A percentile compares a stretch with the other conserved stretches of the same genome.
These are phyloP conservation scores for Reticulitermes speratus DNA, from an alignment of 1,140 invertebrate genomes.

Conservation along the genomic window DNA sequence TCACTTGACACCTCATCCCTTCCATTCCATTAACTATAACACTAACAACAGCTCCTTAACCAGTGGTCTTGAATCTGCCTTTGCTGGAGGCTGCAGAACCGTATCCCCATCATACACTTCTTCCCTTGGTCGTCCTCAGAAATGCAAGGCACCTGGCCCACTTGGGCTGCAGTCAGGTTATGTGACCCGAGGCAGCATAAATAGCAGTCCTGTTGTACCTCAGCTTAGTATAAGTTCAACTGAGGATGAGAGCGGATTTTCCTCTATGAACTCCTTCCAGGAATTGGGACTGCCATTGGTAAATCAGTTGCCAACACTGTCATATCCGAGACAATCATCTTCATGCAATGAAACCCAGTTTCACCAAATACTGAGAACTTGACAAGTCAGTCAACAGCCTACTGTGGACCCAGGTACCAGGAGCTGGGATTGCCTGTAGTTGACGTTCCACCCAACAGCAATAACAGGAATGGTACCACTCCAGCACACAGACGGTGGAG, in stretches of 20 bases:
- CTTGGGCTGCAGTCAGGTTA: background rate
- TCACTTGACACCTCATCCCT: slow-evolving; percentile 15
- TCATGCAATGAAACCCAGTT: slow-evolving; percentile 53
- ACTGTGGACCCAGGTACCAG: slow-evolving; percentile 46
- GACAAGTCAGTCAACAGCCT: slow-evolving; percentile 42
- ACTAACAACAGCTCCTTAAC: slow-evolving; percentile 16
- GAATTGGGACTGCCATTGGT: slow-evolving; percentile 65
- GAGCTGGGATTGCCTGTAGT: slow-evolving; percentile 49
- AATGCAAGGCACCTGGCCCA: background rate
- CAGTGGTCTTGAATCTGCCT: slow-evolving; percentile 10
- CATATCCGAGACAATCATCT: background rate
- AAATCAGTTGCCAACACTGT: slow-evolving; percentile 36
- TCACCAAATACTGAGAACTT: slow-evolving; percentile 71
- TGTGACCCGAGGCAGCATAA: background rate
- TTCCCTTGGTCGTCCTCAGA: slow-evolving; percentile 18
- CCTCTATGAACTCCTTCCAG: slow-evolving; percentile 77
- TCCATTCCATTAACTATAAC: background rate
- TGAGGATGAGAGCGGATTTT: slow-evolving; percentile 80
- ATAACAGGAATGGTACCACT: slow-evolving; percentile 31
- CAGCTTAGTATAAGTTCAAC: slow-evolving; percentile 55
- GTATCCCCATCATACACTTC: slow-evolving; percentile 20
- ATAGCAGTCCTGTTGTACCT: slow-evolving; percentile 29
- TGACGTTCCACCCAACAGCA: slow-evolving; percentile 39
- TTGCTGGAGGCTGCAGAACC: slow-evolving; percentile 3
- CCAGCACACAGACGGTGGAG: slow-evolving; percentile 48